Evolutionary conservation across 2,113 vertebrate species (phyloP).

Genomic region (Xiphophorus hellerii): DNA sequence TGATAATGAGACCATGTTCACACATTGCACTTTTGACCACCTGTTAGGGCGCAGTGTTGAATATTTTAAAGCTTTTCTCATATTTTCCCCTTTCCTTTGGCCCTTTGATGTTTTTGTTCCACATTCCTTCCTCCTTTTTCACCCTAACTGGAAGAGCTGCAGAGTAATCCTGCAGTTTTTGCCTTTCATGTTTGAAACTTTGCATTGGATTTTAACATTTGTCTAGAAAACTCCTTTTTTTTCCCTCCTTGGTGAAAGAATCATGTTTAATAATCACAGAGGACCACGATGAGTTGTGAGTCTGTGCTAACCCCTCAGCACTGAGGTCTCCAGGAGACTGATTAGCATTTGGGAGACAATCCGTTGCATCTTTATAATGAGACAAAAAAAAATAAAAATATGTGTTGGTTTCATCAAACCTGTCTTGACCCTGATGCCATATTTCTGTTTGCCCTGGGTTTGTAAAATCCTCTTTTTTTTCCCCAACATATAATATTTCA

Average conservation of each 20-base stretch:
- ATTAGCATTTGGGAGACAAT: slow-evolving; percentile 90
- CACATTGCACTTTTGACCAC: slow-evolving; percentile 83
- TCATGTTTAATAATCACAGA: slow-evolving; percentile 95
- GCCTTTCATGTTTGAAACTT: slow-evolving; percentile 91
- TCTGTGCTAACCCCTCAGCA: slow-evolving; percentile 90
- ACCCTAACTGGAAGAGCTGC: slow-evolving; percentile 83
- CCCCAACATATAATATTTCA: slow-evolving; percentile 16
- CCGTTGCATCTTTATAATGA: slow-evolving; percentile 88
- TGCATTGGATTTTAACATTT: slow-evolving; percentile 97
- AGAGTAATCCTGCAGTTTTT: slow-evolving; percentile 87
- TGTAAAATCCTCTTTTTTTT: slow-evolving; percentile 84
- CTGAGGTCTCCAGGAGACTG: slow-evolving; percentile 95
- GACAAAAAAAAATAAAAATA: slow-evolving; percentile 71
- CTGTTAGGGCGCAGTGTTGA: slow-evolving; percentile 86
- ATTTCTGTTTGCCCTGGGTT: slow-evolving; percentile 88
- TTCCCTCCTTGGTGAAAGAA: slow-evolving; percentile 87
- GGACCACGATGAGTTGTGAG: slow-evolving; percentile 88
- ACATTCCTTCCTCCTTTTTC: slow-evolving; percentile 80
- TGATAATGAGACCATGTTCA: slow-evolving; percentile 71
- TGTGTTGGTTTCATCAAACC: slow-evolving; percentile 81
- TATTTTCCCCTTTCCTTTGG: slow-evolving; percentile 70
- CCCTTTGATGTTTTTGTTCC: slow-evolving; percentile 93
- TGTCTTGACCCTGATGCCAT: slow-evolving; percentile 87
- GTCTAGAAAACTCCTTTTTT: slow-evolving; percentile 88
- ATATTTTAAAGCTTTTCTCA: slow-evolving; percentile 86